These are phyloP conservation scores for Drosophila greeni DNA, from an alignment of 2,888 invertebrate genomes.

Conservation along the genomic window DNA sequence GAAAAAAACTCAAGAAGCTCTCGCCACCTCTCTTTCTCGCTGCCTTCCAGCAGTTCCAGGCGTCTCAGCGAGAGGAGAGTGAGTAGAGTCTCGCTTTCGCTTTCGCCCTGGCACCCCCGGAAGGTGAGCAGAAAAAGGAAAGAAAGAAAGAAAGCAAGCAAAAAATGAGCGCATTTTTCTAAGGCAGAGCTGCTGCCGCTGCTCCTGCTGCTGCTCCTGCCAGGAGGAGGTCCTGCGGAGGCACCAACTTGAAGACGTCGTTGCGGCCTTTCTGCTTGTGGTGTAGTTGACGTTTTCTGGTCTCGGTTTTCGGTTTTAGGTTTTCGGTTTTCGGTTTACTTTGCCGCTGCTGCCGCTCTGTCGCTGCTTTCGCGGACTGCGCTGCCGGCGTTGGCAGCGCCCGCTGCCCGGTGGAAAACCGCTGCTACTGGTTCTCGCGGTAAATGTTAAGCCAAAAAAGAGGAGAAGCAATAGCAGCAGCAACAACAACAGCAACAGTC, in stretches of 20 bases:
- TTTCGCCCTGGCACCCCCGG: conserved; percentile 20
- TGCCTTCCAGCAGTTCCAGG: conserved; percentile 40
- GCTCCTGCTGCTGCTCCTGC: neutral
- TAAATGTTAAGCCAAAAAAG: conserved; percentile 76
- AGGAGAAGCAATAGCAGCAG: conserved; percentile 55
- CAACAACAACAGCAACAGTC: conserved; percentile 19
- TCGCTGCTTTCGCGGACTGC: conserved; percentile 19
- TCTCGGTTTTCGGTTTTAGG: conserved; percentile 62
- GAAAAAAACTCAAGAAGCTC: conserved; percentile 36
- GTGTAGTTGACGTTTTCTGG: conserved; percentile 74
- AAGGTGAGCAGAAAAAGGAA: conserved; percentile 53
- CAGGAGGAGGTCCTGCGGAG: conserved; percentile 12
- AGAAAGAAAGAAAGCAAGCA: conserved; percentile 49
- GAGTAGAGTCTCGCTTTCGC: conserved; percentile 15
- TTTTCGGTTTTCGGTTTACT: conserved; percentile 50
- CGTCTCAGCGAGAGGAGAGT: neutral
- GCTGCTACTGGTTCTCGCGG: conserved; percentile 80
- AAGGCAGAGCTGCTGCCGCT: conserved; percentile 11
- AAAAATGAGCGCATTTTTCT: conserved; percentile 68
- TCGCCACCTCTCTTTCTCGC: conserved; percentile 11
- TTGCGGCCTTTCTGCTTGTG: conserved; percentile 73
- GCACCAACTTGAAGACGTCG: conserved; percentile 68
- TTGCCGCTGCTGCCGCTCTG: conserved; percentile 4
- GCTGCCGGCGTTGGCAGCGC: conserved; percentile 14
- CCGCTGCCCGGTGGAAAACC: conserved; percentile 71